Evolutionary conservation across 2,888 invertebrate genomes (phyloP).

Genomic region (Tuta absoluta): DNA sequence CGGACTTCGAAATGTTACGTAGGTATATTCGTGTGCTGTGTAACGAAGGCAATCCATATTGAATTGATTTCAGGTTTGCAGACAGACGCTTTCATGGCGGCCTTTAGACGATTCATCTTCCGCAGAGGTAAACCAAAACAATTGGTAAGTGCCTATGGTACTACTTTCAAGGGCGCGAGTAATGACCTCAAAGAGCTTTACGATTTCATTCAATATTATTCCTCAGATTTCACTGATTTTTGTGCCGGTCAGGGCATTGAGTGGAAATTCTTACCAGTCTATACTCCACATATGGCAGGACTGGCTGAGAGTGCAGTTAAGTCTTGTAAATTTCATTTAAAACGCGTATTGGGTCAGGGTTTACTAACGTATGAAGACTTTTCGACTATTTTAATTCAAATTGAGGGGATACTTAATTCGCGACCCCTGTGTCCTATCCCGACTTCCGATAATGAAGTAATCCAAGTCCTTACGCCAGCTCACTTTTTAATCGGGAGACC

Average conservation of each 20-base stretch:
- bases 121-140: slow-evolving; percentile 28
- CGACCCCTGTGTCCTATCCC: slow-evolving; percentile 18
- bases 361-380: slow-evolving; percentile 27
- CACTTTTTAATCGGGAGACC: slow-evolving; percentile 27
- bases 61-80: slow-evolving; percentile 28
- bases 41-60: slow-evolving; percentile 23
- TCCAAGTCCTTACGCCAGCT: slow-evolving; percentile 23
- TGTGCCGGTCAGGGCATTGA: slow-evolving; percentile 8
- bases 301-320: slow-evolving; percentile 23
- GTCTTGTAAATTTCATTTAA: slow-evolving; percentile 25
- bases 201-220: background rate
- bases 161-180: slow-evolving; percentile 26
- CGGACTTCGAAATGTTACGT: background rate
- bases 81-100: slow-evolving; percentile 25
- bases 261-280: slow-evolving; percentile 18
- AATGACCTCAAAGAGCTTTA: slow-evolving; percentile 25
- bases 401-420: slow-evolving; percentile 27
- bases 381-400: slow-evolving; percentile 23
- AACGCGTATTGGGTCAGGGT: slow-evolving; percentile 20
- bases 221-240: background rate
- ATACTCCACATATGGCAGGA: slow-evolving; percentile 19
- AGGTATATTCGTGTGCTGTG: background rate
- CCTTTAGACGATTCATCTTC: slow-evolving; percentile 27
- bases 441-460: slow-evolving; percentile 15
- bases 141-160: slow-evolving; percentile 27